Evolutionary conservation across 2,797 vertebrate genomes (phyloP), one percentile per base, ranked within the genome.

Genomic region (Coranthus polyacanthus): DNA sequence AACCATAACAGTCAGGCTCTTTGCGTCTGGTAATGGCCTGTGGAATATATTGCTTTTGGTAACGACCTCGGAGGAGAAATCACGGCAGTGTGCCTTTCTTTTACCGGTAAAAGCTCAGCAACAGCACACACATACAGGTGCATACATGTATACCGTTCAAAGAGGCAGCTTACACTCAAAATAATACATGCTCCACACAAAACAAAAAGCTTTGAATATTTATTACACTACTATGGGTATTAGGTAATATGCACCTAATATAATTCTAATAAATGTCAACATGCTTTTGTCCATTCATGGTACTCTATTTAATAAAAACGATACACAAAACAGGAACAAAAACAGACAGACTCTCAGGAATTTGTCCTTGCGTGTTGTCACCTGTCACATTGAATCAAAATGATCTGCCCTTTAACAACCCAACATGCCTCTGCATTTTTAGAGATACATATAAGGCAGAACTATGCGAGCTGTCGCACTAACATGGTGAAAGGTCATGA

Each of bases 391-490:
- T 71, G 63, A 88, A 71, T 82, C 55, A 64, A 57, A 84, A 37
- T 61, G 69, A 83, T 86, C 36, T 84, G 61, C 72, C 71, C 78
- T 58, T 18, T 76, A n/a, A 67, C 39, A 36, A 57, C 60, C 69
- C 49, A 68, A 44, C 73, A 68, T 26, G 78, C 74, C 63, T 64
- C 59, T n/a, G 36, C 68, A 61, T 69, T 39, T 73, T 57, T 38
- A 60, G 45, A 79, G 66, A 86, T 76, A 83, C 88, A 86, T 90
- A 88, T 81, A 91, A 88, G 89, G 89, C 70, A 88, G 66, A 91
- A 90, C 53, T 83, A 89, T 88, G 84, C 43, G 43, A 65, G 66
- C 41, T 42, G 15, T 63, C 59, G 58, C 52, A 70, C 63, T 83
- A 63, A 46, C 18, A 58, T 13, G 57, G 54, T 60, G 26, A 24